Base-by-base conservation (phyloP, 53 echinoderm and acorn worm species). In the Echinometra lucunter region DNA sequence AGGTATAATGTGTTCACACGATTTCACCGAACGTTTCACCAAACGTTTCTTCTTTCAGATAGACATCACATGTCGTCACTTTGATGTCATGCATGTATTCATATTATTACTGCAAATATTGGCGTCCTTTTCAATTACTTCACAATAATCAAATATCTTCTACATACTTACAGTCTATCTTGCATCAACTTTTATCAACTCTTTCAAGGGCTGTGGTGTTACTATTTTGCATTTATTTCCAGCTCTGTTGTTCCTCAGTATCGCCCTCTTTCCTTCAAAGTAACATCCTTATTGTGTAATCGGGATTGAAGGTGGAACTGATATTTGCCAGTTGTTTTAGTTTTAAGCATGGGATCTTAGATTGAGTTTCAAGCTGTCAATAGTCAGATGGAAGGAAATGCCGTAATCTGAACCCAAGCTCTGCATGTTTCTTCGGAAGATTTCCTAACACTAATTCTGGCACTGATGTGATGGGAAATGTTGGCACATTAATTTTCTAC, bases 1-100 rank as follows among this genome's bases (percentile, higher is more conserved):
- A 85, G 85, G 85, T 85, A 85, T 18, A 40, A 21, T 78, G 40
- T 78, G 78, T 78, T 78, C 78, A 42, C 78, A 78, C 18, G 7
- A 56, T 56, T 9, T 56, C 56, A 56, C 13, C 8, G 8, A 56
- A 18, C 18, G 78, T 8, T 35, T 78, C 78, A 21, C 15, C 32
- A 19, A 78, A 78, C 23, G 19, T 78, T 40, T 78, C 38, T 75
- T 40, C 78, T 78, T 42, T 78, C 78, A 78, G 78, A 78, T 78
- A 78, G 78, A 78, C 63, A 72, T 72, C 72, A 72, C 34, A 0
- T 32, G 35, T 40, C 63, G 35, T 72, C 72, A 72, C 34, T 0
- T 32, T 15, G 35, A 72, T 15, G 35, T 32, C 72, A 12, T 63
- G 25, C 27, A 69, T 69, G 34, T 32, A 69, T 32, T 30, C 28